Conservation (phyloP, 1,140 invertebrate genomes). For the Cyrtorhinus lividipennis region DNA sequence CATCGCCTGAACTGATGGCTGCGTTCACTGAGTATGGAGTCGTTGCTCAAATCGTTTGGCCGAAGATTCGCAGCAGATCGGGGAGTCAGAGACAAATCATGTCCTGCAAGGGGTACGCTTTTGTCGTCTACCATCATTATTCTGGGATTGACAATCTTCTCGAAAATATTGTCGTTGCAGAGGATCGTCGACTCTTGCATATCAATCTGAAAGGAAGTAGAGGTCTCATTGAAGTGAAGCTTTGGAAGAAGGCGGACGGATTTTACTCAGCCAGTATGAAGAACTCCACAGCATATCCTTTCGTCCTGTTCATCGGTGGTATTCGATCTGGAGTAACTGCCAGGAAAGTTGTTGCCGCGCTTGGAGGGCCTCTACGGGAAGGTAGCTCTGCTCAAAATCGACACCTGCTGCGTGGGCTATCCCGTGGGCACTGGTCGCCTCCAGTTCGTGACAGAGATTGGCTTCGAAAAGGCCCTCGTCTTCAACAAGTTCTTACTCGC, state of each 20-base stretch:
- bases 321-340: background rate
- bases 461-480: background rate
- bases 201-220: background rate
- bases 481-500: background rate
- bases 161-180: too few relatives aligned
- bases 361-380: background rate
- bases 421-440: background rate
- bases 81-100: conserved; percentile 12
- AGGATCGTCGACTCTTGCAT: too few relatives aligned
- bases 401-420: background rate
- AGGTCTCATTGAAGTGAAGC: background rate
- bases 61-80: too few relatives aligned
- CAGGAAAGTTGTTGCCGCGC: background rate
- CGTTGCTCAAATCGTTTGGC: background rate
- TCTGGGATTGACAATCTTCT: background rate
- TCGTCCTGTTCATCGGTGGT: background rate
- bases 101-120: background rate
- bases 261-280: background rate
- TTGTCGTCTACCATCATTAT: background rate
- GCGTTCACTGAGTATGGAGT: background rate
- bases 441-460: background rate
- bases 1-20: background rate
- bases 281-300: background rate
- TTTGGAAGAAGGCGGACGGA: background rate
- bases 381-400: background rate